Conservation (phyloP, 2,797 vertebrate species). For the Alauda arvensis region DNA sequence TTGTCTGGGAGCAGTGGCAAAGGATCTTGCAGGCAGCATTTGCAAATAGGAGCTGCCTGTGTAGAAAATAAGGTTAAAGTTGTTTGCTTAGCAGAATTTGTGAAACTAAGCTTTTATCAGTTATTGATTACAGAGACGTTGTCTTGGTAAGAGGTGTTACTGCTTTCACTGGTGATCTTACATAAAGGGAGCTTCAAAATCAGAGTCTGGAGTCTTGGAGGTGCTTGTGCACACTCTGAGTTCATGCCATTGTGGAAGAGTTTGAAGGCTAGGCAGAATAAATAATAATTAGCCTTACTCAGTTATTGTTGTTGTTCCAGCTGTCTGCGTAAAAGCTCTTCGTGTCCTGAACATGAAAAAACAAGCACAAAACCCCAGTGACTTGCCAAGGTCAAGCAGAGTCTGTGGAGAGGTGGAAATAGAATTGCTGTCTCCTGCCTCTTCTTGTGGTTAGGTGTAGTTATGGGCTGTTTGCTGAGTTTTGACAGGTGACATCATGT, state of each 20-base stretch:
- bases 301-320: constrained; percentile 29
- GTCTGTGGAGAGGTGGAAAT: neutral
- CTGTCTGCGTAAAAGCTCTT: neutral
- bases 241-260: neutral
- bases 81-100: neutral
- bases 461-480: neutral
- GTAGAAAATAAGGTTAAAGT: neutral
- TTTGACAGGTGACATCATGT: neutral
- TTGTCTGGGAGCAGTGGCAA: neutral
- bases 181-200: neutral
- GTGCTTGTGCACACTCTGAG: neutral
- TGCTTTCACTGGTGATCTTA: neutral
- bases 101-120: neutral
- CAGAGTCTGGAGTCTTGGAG: neutral
- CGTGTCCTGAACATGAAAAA: neutral
- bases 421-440: neutral
- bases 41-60: neutral
- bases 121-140: neutral
- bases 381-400: neutral
- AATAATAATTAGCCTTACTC: constrained; percentile 37
- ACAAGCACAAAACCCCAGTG: neutral
- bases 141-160: neutral
- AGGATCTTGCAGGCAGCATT: neutral
- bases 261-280: neutral
- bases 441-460: neutral